Evolutionary conservation across 2,113 vertebrate species (phyloP), one percentile per base, ranked within the genome.

Genomic region (Galeopterus variegatus): DNA sequence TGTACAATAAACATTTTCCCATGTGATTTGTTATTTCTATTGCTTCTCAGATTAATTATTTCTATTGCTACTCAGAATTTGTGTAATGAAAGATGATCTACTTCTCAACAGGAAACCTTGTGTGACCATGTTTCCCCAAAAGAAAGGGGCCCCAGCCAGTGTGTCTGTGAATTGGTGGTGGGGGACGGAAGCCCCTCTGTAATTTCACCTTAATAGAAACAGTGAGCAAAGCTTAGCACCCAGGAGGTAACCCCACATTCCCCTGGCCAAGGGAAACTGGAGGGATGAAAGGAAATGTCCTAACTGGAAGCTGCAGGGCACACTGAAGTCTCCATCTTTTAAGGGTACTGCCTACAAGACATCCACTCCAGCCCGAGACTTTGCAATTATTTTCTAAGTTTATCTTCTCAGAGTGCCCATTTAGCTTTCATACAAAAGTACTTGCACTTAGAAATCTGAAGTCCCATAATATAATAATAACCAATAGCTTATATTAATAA

Each of bases 381-480:
- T 77, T 6, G 6, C 18, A 48, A 11, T 77, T 87, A 18, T 60
- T 91, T 91, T 79, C 81, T 23, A 87, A 58, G 54, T 90, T 88
- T 28, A 48, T 87, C 87, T 95, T 54, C 90, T 93, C 13, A 8
- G 36, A 28, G 26, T 21, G 8, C 79, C 31, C 90, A 65, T 83
- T 12, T 12, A 52, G 21, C 48, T 21, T 90, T 90, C 24, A 48
- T 8, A 52, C 14, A 64, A 62, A 69, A 82, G 50, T 23, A 64
- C 31, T 24, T n/a, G 90, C 45, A 82, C 17, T 83, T 90, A 82
- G 73, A 90, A 76, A 88, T n/a, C 7, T n/a, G 14, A 84, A n/a
- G 56, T 54, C 48, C 21, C 69, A 77, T 26, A 31, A 54, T 82
- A n/a, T 56, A 72, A 72, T 45, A 69, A 88, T 60, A 67, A 65